Evolutionary conservation across 2,113 vertebrate genomes (phyloP).

Genomic region (Dasyornis broadbenti): DNA sequence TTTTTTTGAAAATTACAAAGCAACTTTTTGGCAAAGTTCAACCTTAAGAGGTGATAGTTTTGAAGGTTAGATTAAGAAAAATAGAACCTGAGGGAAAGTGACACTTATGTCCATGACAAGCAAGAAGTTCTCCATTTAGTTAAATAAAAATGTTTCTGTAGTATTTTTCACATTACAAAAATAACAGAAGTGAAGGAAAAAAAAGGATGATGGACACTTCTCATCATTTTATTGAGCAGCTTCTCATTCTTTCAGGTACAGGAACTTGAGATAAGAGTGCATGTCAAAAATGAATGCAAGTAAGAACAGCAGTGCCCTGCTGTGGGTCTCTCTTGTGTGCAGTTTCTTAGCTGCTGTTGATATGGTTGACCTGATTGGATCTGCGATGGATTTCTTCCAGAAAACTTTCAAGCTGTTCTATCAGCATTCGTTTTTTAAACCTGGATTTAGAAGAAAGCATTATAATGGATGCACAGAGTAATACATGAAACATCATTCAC

Average conservation of each 20-base stretch:
- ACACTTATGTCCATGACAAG: conserved; percentile 74
- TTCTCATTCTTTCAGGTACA: conserved; percentile 67
- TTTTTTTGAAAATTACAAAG: conserved; percentile 77
- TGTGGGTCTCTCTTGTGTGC: conserved; percentile 57
- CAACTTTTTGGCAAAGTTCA: conserved; percentile 81
- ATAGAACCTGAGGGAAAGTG: conserved; percentile 81
- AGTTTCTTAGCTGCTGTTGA: conserved; percentile 78
- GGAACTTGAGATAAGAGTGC: conserved; percentile 62
- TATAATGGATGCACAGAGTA: conserved; percentile 2
- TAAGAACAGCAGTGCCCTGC: conserved; percentile 62
- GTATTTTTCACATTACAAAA: conserved; percentile 76
- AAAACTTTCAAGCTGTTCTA: conserved; percentile 93
- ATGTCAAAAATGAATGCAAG: conserved; percentile 76
- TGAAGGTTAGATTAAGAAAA: conserved; percentile 74
- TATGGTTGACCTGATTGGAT: conserved; percentile 87
- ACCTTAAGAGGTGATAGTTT: conserved; percentile 75
- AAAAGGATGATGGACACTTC: background rate
- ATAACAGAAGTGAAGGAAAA: conserved; percentile 69
- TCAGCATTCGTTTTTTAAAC: conserved; percentile 96
- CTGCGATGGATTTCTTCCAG: conserved; percentile 92
- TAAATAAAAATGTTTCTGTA: conserved; percentile 71
- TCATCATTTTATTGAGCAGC: conserved; percentile 57
- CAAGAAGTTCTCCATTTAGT: conserved; percentile 63
- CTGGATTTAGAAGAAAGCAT: conserved; percentile 66
- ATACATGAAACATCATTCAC: background rate